Percentiles rank a stretch among this genome's conserved stretches.
phyloP scores from a whole-genome alignment of 1,140 invertebrate genomes.

The Caenorhabditis brenneri region DNA sequence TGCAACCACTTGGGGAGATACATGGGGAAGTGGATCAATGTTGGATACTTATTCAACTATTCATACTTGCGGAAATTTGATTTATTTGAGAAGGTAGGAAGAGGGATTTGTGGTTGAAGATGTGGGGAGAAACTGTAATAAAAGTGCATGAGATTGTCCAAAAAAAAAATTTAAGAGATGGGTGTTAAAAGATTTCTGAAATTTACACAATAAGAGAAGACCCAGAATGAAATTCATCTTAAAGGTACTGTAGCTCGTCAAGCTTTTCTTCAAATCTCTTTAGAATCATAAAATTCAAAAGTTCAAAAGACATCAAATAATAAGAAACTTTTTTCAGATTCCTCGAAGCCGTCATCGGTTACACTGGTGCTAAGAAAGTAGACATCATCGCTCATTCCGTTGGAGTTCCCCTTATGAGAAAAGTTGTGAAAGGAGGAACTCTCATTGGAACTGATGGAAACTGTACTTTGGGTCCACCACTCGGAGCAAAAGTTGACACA shows the following conservation, averaged over 20 bases:
- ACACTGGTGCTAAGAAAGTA: slow-evolving; percentile 66
- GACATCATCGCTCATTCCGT: slow-evolving; percentile 70
- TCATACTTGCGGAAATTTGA: slow-evolving; percentile 67
- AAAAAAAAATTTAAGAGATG: too few relatives aligned
- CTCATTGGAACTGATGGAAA: slow-evolving; percentile 70
- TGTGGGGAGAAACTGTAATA: too few relatives aligned
- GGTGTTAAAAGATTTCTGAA: too few relatives aligned
- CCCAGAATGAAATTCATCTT: too few relatives aligned
- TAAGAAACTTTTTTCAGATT: slow-evolving; percentile 55
- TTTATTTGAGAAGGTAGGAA: slow-evolving; percentile 61
- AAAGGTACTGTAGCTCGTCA: too few relatives aligned
- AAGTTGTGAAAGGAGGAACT: slow-evolving; percentile 68
- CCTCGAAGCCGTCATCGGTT: slow-evolving; percentile 66
- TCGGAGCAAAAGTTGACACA: slow-evolving; percentile 63
- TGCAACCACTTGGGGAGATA: slow-evolving; percentile 70
- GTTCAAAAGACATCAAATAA: too few relatives aligned
- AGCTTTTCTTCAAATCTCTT: too few relatives aligned
- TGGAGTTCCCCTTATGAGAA: slow-evolving; percentile 65
- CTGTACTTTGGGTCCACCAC: slow-evolving; percentile 65
- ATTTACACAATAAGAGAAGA: too few relatives aligned
- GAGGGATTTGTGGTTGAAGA: too few relatives aligned
- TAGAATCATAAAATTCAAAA: too few relatives aligned
- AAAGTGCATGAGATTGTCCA: too few relatives aligned
- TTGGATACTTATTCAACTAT: slow-evolving; percentile 66
- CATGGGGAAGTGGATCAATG: slow-evolving; percentile 70